Evolutionary conservation across 2,113 vertebrate species (phyloP).

Genomic region (Choloepus hoffmanni): DNA sequence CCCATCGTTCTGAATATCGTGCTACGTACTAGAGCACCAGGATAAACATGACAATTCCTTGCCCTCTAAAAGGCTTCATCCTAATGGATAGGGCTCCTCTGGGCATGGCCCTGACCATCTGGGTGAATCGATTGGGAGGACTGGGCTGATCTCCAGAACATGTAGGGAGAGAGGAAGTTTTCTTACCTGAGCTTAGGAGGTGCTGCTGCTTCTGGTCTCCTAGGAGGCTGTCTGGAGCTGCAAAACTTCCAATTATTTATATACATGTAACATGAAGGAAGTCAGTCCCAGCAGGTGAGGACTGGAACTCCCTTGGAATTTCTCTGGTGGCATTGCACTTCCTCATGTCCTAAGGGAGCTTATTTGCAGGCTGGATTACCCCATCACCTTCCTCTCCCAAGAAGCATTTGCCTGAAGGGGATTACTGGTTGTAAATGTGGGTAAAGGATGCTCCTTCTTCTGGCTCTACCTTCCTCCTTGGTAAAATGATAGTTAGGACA

Average conservation of each 20-base stretch:
- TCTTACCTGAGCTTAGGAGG: constrained; percentile 54
- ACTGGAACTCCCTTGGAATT: constrained; percentile 54
- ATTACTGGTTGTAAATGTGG: neutral
- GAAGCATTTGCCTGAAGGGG: neutral
- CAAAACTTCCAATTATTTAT: neutral
- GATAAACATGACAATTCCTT: neutral
- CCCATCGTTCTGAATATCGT: neutral
- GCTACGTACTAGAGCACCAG: neutral
- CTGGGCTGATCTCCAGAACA: neutral
- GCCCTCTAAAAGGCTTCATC: neutral
- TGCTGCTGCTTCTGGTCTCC: neutral
- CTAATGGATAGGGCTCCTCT: neutral
- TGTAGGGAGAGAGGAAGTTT: neutral
- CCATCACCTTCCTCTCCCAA: neutral
- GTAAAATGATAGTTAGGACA: neutral
- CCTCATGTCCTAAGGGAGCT: neutral
- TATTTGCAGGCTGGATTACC: neutral
- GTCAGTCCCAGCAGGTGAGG: neutral
- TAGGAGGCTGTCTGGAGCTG: neutral
- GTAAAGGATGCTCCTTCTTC: neutral
- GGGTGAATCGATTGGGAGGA: neutral
- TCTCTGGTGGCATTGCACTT: constrained; percentile 15
- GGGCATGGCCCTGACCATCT: neutral
- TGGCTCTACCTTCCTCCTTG: neutral
- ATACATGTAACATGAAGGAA: constrained; percentile 28